Percentiles rank a stretch among this genome's conserved stretches.
phyloP scores from a whole-genome alignment of 1,140 invertebrate species.

The Cydia strobilella region DNA sequence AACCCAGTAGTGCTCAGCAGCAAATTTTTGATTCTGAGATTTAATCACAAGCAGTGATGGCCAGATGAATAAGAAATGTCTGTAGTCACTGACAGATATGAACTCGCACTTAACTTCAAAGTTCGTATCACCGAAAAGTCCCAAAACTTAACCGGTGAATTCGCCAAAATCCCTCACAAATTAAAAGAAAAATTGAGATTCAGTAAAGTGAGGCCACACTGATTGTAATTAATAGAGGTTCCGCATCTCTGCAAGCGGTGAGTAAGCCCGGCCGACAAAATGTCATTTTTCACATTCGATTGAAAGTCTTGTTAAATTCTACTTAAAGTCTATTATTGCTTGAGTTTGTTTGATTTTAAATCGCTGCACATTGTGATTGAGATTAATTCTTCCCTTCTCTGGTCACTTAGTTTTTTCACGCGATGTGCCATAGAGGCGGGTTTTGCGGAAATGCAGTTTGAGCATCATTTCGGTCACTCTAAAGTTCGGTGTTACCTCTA shows the following conservation, averaged over 20 bases:
- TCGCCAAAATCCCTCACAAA: not conserved
- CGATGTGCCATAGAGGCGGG: not conserved
- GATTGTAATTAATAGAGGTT: conserved; percentile 43
- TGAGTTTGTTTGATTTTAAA: not conserved
- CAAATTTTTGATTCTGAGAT: too few relatives aligned
- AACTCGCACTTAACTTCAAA: too few relatives aligned
- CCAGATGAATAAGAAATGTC: too few relatives aligned
- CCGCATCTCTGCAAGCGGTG: conserved; percentile 39
- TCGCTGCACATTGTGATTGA: conserved; percentile 1
- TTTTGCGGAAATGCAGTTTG: not conserved
- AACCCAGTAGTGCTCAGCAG: too few relatives aligned
- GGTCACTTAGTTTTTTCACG: not conserved
- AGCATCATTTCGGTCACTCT: too few relatives aligned
- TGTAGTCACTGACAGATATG: too few relatives aligned
- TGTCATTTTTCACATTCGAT: not conserved
- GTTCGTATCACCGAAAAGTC: too few relatives aligned
- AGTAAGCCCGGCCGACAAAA: conserved; percentile 16
- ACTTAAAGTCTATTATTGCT: not conserved
- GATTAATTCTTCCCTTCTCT: conserved; percentile 2
- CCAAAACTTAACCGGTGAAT: too few relatives aligned
- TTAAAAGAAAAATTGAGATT: conserved; percentile 9
- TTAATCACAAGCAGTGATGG: too few relatives aligned
- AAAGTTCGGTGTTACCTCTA: too few relatives aligned
- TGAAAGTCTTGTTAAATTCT: not conserved
- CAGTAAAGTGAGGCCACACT: not conserved